Base-by-base conservation (phyloP, 2,797 vertebrate genomes). In the Valencia hispanica region DNA sequence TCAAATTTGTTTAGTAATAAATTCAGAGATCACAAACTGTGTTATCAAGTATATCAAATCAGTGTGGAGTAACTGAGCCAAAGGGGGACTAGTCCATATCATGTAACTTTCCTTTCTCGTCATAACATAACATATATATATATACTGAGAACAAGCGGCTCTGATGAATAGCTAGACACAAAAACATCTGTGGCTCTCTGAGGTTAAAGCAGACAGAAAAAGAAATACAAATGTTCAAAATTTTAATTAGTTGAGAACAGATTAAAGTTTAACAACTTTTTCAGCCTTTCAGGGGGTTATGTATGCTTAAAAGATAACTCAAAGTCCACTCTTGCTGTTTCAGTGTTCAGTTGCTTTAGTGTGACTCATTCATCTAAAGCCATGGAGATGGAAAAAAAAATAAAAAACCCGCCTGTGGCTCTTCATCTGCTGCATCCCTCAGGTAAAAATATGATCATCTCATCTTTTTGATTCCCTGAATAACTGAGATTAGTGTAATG, bases 291-390 rank as follows among this genome's bases (percentile, higher is more conserved):
- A 43, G 39, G 11, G 25, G 14, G 36, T 43, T 7, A 25, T 14
- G 15, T 15, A 12, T 15, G 25, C 11, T 43, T 11, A 39, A 22
- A 36, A 14, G 61, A 39, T 43, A 4, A 43, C 22, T 43, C 39
- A 14, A n/a, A 68, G 39, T 68, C 20, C 12, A 68, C 39, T 68
- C 36, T 43, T 68, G 65, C 39, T 11, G 22, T n/a, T n/a, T 41
- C 63, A 41, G 12, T 11, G 59, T 51, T 18, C 14, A 3, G 22
- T 63, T 45, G 43, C 51, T 20, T 36, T 61, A 77, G 57, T 12
- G n/a, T 43, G 53, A 83, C 5, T 73, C n/a, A 59, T 73, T 83
- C 72, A 63, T n/a, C 72, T 74, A 43, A 75, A 82, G 73, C 51
- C 79, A 74, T 65, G 72, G 5, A n/a, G 65, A 68, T 68, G 20